Percentiles rank a stretch among this genome's conserved stretches.
phyloP scores from a whole-genome alignment of 2,888 invertebrate species.

The Netelia fuscicornis region DNA sequence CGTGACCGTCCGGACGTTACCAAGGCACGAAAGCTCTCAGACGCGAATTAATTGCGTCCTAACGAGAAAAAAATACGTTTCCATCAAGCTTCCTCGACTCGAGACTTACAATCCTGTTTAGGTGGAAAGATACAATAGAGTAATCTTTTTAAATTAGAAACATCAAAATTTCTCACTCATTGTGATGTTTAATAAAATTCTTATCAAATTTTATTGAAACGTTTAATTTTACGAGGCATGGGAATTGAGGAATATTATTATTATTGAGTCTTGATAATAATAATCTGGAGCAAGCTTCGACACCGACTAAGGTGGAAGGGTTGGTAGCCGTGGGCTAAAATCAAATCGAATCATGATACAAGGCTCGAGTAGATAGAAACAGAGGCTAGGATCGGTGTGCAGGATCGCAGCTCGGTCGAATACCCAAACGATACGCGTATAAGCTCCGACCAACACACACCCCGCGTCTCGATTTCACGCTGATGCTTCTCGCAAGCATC shows the following conservation, averaged over 20 bases:
- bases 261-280: slow-evolving; percentile 28
- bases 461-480: slow-evolving; percentile 75
- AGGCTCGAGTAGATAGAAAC: slow-evolving; percentile 43
- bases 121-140: neutral
- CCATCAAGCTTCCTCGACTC: neutral
- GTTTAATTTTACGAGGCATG: neutral
- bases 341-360: slow-evolving; percentile 63
- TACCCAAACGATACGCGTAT: slow-evolving; percentile 74
- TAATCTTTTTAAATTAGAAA: too few species aligned
- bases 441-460: slow-evolving; percentile 41
- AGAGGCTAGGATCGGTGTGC: slow-evolving; percentile 41
- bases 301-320: slow-evolving; percentile 62
- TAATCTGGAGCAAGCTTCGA: slow-evolving; percentile 53
- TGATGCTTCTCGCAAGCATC: slow-evolving; percentile 65
- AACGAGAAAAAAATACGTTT: slow-evolving; percentile 10
- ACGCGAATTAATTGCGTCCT: slow-evolving; percentile 26
- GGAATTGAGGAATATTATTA: neutral
- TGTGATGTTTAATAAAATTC: neutral
- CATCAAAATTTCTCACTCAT: neutral
- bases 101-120: neutral
- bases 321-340: slow-evolving; percentile 64
- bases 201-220: slow-evolving; percentile 13
- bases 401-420: slow-evolving; percentile 60
- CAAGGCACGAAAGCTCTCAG: slow-evolving; percentile 33
- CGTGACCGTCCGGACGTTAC: slow-evolving; percentile 26